Evolutionary conservation across 2,797 vertebrate genomes (phyloP).

Genomic region (Alcedo atthis): DNA sequence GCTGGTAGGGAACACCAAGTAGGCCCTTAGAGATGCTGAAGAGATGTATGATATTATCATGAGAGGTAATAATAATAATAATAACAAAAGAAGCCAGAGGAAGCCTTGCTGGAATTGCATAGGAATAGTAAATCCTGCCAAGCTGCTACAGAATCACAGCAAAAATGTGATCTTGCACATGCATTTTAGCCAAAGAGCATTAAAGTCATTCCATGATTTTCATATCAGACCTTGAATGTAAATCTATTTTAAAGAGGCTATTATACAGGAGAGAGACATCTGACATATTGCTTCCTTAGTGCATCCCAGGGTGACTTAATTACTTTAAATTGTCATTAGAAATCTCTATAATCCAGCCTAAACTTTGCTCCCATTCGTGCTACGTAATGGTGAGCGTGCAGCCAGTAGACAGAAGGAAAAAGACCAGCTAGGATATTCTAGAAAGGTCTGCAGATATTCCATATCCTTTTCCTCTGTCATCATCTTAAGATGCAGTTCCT

Average conservation of each 20-base stretch:
- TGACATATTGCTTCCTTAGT: background rate
- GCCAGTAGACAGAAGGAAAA: background rate
- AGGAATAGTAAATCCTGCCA: slow-evolving; percentile 24
- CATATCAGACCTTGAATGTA: slow-evolving; percentile 51
- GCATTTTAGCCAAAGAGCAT: slow-evolving; percentile 31
- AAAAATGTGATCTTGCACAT: background rate
- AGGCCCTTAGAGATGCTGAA: background rate
- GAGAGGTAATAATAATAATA: background rate
- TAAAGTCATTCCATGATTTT: slow-evolving; percentile 13
- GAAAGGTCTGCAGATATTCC: background rate
- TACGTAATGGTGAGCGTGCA: background rate
- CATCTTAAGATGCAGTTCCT: background rate
- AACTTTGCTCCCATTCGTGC: background rate
- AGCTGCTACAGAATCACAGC: slow-evolving; percentile 22
- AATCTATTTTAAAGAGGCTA: slow-evolving; percentile 45
- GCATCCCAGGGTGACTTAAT: background rate
- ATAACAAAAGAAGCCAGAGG: slow-evolving; percentile 3
- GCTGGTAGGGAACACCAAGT: background rate
- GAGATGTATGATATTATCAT: background rate
- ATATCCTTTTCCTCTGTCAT: background rate
- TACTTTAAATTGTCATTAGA: background rate
- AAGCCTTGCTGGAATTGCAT: background rate
- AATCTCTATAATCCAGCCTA: slow-evolving; percentile 1
- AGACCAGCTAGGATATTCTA: background rate
- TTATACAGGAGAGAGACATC: background rate